Evolutionary conservation across 2,113 vertebrate genomes (phyloP).

Genomic region (Spea bombifrons): DNA sequence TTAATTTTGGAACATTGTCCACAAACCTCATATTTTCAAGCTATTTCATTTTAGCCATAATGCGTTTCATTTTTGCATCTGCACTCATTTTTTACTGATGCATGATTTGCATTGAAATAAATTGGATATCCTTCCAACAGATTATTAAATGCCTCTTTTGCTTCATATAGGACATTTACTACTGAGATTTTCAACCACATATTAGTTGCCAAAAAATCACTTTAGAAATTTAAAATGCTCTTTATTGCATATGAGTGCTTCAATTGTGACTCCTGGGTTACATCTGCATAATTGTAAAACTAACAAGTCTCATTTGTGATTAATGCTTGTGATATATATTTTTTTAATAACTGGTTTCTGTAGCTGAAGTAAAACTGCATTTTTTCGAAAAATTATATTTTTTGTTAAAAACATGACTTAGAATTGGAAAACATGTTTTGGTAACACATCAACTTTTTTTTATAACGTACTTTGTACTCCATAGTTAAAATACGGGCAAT

Average conservation of each 20-base stretch:
- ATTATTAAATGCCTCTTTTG: conserved; percentile 30
- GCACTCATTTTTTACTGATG: conserved; percentile 31
- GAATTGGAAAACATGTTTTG: not conserved
- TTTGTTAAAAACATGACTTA: not conserved
- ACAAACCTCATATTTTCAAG: conserved; percentile 17
- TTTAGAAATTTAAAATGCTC: conserved; percentile 26
- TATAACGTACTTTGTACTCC: too few species aligned
- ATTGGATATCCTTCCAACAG: conserved; percentile 10
- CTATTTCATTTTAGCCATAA: conserved; percentile 29
- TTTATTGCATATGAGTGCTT: conserved; percentile 28
- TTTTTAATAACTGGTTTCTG: not conserved
- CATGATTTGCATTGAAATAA: conserved; percentile 29
- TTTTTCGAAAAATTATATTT: not conserved
- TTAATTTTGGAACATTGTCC: conserved; percentile 34
- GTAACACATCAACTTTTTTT: too few species aligned
- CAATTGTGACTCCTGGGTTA: not conserved
- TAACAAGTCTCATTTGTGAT: conserved; percentile 18
- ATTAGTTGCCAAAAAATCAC: conserved; percentile 40
- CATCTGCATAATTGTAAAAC: conserved; percentile 21
- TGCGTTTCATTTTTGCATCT: conserved; percentile 37
- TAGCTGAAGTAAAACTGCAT: not conserved
- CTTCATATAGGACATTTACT: conserved; percentile 23
- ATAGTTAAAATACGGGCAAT: too few species aligned
- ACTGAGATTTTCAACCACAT: conserved; percentile 7
- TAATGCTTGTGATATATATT: not conserved